Base-by-base conservation (phyloP, 2,888 invertebrate species). In the Schizaphis graminum region DNA sequence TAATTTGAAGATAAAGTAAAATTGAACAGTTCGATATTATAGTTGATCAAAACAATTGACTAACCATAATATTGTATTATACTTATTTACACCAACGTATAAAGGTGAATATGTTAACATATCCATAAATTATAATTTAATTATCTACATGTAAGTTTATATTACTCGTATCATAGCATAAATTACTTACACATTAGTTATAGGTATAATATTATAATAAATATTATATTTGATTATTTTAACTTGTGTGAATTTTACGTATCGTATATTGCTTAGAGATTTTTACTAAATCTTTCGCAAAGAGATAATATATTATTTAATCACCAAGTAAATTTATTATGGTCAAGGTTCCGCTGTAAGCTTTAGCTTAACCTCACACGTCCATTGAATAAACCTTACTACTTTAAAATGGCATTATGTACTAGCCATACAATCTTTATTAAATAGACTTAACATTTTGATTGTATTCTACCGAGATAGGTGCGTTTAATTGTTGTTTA, bases 201-300 rank as follows among this genome's bases (percentile, higher is more conserved):
- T 21, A 53, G 21, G 21, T 21, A 53, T 53, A 53, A 53, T 21
- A 53, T 53, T 13, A 53, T 67, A n/a, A n/a, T n/a, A 1, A 28
- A 35, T 35, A 5, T 67, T 16, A 21, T 16, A 16, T 16, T 16
- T 16, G 5, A 67, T 67, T 67, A 67, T 77, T 8, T 77, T 77
- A 77, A 35, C 8, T 24, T 21, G 2, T 77, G 21, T 77, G 35
- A 26, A 28, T 28, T 44, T 41, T 13, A 11, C 26, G 24, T 8
- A 16, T 49, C 67, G 11, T 24, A 11, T 13, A 89, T 28, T 11
- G 35, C 11, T 26, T 67, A 24, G 67, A 67, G 24, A 49, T 13
- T 44, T 90, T 35, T 35, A 90, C 26, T 24, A 53, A 77, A 84
- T 91, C n/a, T 35, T 91, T 91, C 26, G 41, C 91, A 35, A 26